Base-by-base conservation (phyloP, 2,888 invertebrate species). In the Dysmachus trigonus region DNA sequence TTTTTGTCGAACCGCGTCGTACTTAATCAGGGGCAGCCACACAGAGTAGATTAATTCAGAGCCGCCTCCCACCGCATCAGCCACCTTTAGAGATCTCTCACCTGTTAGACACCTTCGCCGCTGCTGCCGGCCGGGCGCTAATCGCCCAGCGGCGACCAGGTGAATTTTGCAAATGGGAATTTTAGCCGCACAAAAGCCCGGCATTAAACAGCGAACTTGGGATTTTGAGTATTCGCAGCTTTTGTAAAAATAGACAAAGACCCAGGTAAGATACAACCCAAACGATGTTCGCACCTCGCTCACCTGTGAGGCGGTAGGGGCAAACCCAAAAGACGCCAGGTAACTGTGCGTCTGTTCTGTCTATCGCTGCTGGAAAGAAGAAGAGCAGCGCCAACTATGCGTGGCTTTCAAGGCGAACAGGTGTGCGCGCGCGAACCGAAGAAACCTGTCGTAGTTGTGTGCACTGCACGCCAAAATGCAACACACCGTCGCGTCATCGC, bases 401-500 rank as follows among this genome's bases (percentile, higher is more conserved):
- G 10, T 77, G 77, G 41, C 31, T 33, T 73, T 33, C 73, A 73
- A 73, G 33, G 4, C n/a, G n/a, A 73, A 73, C 27, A 47, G 47
- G 47, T 47, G 47, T 38, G 38, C 5, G 47, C n/a, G n/a, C 47
- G 8, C n/a, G n/a, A 73, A 73, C 1, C 33, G 73, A 73, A 27
- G 53, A 41, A 81, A 81, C 31, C 81, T 27, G 81, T 8, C 41
- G 35, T 38, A 22, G 7, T 15, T 79, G 41, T 41, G 38, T 41
- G 13, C 38, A 41, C 2, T 35, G 81, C 53, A 53, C 33, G 81
- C 81, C 51, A 81, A 81, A n/a, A 22, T 81, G 81, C 81, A 81
- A 33, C 31, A 30, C 3, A 15, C 15, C 31, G n/a, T 31, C 38
- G 38, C 38, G 4, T n/a, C n/a, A n/a, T n/a, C n/a, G 15, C 38